phyloP scores from a whole-genome alignment of 2,797 vertebrate genomes.

The Allobates femoralis region DNA sequence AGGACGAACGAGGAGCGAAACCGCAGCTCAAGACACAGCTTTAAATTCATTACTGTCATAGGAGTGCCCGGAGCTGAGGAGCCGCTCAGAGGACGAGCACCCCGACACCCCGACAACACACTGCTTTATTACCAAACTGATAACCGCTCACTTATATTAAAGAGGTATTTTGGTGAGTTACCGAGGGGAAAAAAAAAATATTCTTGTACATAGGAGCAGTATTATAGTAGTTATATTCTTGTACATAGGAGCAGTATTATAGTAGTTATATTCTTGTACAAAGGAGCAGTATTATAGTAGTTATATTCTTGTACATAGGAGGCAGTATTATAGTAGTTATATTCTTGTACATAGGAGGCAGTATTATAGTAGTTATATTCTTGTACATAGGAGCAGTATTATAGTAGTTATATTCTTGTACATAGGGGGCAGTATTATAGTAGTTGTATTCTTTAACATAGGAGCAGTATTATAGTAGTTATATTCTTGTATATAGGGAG shows the following conservation, averaged over 20 bases:
- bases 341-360: not conserved
- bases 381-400: not conserved
- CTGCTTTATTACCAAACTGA: not conserved
- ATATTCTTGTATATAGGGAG: not conserved
- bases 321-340: not conserved
- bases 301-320: conserved; percentile 13
- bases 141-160: not conserved
- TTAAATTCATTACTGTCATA: conserved; percentile 45
- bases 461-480: not conserved
- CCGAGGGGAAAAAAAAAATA: not conserved
- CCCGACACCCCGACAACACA: not conserved
- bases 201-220: not conserved
- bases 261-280: conserved; percentile 3
- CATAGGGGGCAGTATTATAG: not conserved
- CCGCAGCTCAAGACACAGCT: conserved; percentile 8
- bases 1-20: not conserved
- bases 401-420: conserved; percentile 13
- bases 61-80: not conserved
- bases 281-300: not conserved
- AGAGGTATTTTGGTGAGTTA: not conserved
- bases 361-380: conserved; percentile 9
- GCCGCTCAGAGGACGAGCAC: not conserved
- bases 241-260: not conserved
- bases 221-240: not conserved
- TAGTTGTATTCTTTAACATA: not conserved